Percentiles rank a stretch among this genome's conserved stretches.
phyloP scores from a whole-genome alignment of 2,797 vertebrate species.

The Protosalanx chinensis region DNA sequence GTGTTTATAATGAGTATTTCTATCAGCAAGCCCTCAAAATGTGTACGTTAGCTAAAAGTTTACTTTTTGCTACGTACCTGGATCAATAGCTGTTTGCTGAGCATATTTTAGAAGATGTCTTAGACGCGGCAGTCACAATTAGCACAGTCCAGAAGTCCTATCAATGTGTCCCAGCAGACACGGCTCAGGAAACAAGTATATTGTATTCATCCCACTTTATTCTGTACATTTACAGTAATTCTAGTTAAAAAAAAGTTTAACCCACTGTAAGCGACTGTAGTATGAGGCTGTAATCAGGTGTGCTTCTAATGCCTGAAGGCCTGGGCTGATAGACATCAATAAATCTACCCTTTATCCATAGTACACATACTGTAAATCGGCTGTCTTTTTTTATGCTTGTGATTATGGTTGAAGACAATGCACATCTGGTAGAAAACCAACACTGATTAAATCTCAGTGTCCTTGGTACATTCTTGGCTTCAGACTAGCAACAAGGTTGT shows the following conservation, averaged over 20 bases:
- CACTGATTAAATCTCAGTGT: neutral
- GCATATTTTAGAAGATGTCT: too few species aligned
- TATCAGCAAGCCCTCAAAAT: too few species aligned
- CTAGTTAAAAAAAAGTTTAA: too few species aligned
- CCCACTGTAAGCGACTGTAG: too few species aligned
- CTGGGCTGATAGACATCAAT: neutral
- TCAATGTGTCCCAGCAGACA: neutral
- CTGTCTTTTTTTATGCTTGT: neutral
- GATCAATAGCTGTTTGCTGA: slow-evolving; percentile 3
- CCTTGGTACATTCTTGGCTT: neutral
- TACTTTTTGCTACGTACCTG: too few species aligned
- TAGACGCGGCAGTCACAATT: too few species aligned
- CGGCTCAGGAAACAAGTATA: neutral
- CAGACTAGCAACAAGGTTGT: too few species aligned
- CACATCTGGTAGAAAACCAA: neutral
- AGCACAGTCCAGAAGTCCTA: neutral
- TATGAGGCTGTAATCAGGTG: slow-evolving; percentile 1
- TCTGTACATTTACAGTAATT: slow-evolving; percentile 1
- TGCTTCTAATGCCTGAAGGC: neutral
- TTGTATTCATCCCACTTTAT: neutral
- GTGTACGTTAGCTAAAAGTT: too few species aligned
- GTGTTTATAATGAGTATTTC: too few species aligned
- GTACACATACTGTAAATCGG: neutral
- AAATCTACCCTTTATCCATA: neutral
- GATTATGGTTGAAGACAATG: too few species aligned